Evolutionary conservation across 2,113 vertebrate species (phyloP).

Genomic region (Mixornis gularis): DNA sequence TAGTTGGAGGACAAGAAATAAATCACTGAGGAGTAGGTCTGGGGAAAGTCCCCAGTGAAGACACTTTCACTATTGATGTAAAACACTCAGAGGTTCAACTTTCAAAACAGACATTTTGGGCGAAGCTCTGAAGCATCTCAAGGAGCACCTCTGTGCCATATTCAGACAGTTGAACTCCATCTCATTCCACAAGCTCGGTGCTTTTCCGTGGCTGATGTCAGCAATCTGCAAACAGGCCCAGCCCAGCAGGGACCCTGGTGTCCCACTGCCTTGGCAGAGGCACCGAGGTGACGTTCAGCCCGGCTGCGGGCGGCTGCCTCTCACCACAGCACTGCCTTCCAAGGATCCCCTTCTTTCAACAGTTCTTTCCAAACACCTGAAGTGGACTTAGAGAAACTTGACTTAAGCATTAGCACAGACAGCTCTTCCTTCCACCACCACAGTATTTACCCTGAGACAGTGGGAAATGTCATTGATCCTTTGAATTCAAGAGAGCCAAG

Average conservation of each 20-base stretch:
- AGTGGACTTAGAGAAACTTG: neutral
- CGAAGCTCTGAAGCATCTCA: neutral
- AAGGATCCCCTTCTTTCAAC: neutral
- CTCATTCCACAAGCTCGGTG: neutral
- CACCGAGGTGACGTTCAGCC: neutral
- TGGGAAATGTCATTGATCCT: neutral
- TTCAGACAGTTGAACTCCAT: neutral
- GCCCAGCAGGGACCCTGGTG: neutral
- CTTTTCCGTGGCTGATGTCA: neutral
- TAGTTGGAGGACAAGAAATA: conserved; percentile 25
- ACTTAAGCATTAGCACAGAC: neutral
- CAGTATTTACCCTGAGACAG: neutral
- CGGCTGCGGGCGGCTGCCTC: neutral
- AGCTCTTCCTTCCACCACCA: neutral
- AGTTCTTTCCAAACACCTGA: neutral
- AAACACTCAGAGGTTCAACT: conserved; percentile 3
- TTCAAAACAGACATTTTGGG: neutral
- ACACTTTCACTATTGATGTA: neutral
- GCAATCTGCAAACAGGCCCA: neutral
- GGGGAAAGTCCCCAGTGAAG: neutral
- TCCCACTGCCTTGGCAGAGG: neutral
- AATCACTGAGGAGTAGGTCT: conserved; percentile 7
- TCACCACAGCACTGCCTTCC: neutral
- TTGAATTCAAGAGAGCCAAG: neutral
- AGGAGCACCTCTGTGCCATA: neutral